Conservation (phyloP, 1,140 invertebrate genomes). For the Pseudomyrmex sp. region DNA sequence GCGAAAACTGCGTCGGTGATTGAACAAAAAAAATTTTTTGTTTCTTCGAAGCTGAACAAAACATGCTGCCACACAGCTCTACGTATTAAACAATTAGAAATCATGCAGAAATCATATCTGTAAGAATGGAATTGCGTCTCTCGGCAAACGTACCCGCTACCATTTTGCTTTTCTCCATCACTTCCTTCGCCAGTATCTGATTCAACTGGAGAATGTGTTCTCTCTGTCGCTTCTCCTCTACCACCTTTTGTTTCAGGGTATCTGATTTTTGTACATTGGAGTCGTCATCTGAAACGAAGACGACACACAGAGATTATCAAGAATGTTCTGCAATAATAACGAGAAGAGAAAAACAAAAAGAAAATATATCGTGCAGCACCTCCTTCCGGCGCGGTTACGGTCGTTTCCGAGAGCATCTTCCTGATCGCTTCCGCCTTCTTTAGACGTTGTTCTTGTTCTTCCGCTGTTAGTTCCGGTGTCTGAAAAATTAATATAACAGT, state of each 20-base stretch:
- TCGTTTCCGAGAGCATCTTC: slow-evolving; percentile 93
- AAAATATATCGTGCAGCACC: slow-evolving; percentile 69
- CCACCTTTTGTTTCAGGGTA: slow-evolving; percentile 87
- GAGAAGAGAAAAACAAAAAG: neutral
- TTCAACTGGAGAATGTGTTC: slow-evolving; percentile 95
- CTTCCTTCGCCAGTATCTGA: slow-evolving; percentile 96
- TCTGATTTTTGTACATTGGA: slow-evolving; percentile 80
- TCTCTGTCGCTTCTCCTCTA: slow-evolving; percentile 93
- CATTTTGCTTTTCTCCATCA: slow-evolving; percentile 97
- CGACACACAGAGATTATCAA: neutral
- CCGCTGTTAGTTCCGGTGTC: slow-evolving; percentile 91
- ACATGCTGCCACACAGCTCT: slow-evolving; percentile 62
- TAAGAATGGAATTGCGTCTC: slow-evolving; percentile 2
- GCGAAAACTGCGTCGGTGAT: neutral
- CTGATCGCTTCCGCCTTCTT: slow-evolving; percentile 96
- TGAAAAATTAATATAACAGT: slow-evolving; percentile 72
- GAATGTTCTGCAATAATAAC: neutral
- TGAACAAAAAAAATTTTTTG: neutral
- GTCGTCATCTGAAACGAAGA: slow-evolving; percentile 77
- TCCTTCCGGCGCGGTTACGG: slow-evolving; percentile 81
- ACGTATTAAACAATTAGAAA: slow-evolving; percentile 58
- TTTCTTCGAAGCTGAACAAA: slow-evolving; percentile 33
- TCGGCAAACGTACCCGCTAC: slow-evolving; percentile 91
- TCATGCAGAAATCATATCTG: slow-evolving; percentile 48
- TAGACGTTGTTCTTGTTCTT: slow-evolving; percentile 92